Conservation (phyloP, 2,797 vertebrate genomes). For the Thaleichthys pacificus region DNA sequence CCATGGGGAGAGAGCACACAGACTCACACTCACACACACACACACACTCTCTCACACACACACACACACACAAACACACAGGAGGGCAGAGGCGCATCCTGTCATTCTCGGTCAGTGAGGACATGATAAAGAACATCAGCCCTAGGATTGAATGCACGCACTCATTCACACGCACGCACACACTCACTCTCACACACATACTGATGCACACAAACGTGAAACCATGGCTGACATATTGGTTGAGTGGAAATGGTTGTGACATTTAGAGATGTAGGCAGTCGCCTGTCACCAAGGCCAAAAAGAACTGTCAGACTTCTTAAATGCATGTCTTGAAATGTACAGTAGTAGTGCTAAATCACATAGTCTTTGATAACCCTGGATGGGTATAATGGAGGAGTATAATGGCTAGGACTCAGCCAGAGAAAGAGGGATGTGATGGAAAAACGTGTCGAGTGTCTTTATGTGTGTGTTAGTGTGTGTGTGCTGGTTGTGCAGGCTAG, state of each 20-base stretch:
- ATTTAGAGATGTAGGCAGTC: conserved; percentile 12
- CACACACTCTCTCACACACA: conserved; percentile 30
- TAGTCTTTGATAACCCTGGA: too few species aligned
- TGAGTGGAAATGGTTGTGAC: conserved; percentile 22
- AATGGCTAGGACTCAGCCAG: neutral
- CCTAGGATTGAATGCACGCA: neutral
- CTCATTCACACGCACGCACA: conserved; percentile 18
- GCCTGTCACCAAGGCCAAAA: neutral
- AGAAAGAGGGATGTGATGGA: neutral
- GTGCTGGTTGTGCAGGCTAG: too few species aligned
- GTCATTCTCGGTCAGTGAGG: conserved; percentile 25
- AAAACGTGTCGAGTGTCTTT: too few species aligned
- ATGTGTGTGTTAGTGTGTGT: too few species aligned
- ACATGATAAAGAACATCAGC: conserved; percentile 3
- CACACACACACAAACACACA: neutral
- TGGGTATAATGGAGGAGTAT: too few species aligned
- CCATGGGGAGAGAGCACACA: conserved; percentile 33
- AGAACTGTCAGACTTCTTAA: neutral
- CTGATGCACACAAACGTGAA: neutral
- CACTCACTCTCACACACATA: conserved; percentile 9
- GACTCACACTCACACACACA: conserved; percentile 19
- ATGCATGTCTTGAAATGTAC: neutral
- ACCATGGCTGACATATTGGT: conserved; percentile 8
- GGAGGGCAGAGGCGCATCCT: conserved; percentile 25
- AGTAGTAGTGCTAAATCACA: neutral